Evolutionary conservation across 1,140 invertebrate genomes (phyloP).

Genomic region (Drosophila eugracilis): DNA sequence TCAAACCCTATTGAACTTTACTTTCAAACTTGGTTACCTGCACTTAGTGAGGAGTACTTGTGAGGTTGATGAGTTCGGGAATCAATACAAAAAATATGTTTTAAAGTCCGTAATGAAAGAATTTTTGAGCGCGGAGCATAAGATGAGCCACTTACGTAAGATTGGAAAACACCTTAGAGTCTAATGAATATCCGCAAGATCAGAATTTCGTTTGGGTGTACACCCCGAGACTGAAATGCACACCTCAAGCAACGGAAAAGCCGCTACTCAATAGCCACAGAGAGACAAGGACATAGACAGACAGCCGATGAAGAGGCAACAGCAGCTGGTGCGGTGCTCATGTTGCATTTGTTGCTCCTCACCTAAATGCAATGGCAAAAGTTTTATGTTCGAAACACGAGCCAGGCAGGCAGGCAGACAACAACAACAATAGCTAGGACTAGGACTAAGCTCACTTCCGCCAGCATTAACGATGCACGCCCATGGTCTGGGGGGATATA

Average conservation of each 20-base stretch:
- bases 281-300: constrained; percentile 5
- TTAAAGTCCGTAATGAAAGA: too few relatives aligned
- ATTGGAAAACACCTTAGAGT: too few relatives aligned
- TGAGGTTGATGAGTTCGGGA: constrained; percentile 6
- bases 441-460: constrained; percentile 58
- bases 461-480: constrained; percentile 57
- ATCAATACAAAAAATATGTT: neutral
- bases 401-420: constrained; percentile 24
- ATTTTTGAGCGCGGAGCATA: too few relatives aligned
- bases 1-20: constrained; percentile 56
- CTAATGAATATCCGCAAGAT: too few relatives aligned
- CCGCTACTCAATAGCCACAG: constrained; percentile 52
- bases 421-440: constrained; percentile 29
- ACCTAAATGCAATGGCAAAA: constrained; percentile 69
- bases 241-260: constrained; percentile 68
- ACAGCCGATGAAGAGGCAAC: constrained; percentile 26
- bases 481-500: constrained; percentile 14
- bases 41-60: constrained; percentile 24
- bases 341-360: constrained; percentile 39
- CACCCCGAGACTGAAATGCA: constrained; percentile 29
- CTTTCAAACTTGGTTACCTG: constrained; percentile 47
- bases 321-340: constrained; percentile 17
- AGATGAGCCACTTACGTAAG: too few relatives aligned
- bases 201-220: neutral
- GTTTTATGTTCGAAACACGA: constrained; percentile 64